Evolutionary conservation across 1,140 invertebrate species (phyloP), one percentile per base, ranked within the genome.

Genomic region (Nautilus pompilius): DNA sequence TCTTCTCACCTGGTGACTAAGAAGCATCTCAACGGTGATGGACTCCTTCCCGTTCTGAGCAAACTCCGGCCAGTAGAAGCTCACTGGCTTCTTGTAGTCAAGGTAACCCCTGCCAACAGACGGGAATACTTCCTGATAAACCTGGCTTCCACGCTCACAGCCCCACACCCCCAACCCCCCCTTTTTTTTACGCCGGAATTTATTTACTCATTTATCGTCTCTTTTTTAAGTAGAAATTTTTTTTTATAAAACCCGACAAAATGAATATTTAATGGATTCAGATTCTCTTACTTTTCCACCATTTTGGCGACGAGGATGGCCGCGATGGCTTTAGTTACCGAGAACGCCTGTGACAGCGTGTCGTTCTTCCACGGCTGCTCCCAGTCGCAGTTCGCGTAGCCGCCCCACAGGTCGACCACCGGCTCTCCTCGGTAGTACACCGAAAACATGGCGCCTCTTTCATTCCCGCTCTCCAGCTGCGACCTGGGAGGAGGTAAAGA

Each of bases 61-160:
- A 75, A 85, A 85, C 57, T 81, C 82, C 29, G 84, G 83, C 84
- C 84, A 85, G 67, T 82, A 83, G n/a, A 77, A 55, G 17, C 66
- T 51, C 13, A 85, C 74, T 13, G 68, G 67, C 28, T 78, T 69
- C n/a, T 77, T 73, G 62, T 84, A 84, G 32, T 80, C 70, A 5
- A 83, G 30, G 6, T 69, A 62, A 28, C 81, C 79, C 53, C 79
- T 80, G 58, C 26, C 66, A 62, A 57, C 20, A 62, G 24, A 59
- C 15, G 22, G 10, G 20, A 5, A 28, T 1, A 49, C 28, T 15
- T 26, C 17, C 15, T 22, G 17, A 30, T 26, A 51, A 32, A 3
- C 24, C 55, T 34, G 30, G 46, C 20, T 22, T 28, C 26, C 30
- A 49, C 4, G 10, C 6, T 26, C 5, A 0, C 3, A 49, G 36